phyloP scores from a whole-genome alignment of 2,113 vertebrate genomes.

The Mormoops blainvillei region DNA sequence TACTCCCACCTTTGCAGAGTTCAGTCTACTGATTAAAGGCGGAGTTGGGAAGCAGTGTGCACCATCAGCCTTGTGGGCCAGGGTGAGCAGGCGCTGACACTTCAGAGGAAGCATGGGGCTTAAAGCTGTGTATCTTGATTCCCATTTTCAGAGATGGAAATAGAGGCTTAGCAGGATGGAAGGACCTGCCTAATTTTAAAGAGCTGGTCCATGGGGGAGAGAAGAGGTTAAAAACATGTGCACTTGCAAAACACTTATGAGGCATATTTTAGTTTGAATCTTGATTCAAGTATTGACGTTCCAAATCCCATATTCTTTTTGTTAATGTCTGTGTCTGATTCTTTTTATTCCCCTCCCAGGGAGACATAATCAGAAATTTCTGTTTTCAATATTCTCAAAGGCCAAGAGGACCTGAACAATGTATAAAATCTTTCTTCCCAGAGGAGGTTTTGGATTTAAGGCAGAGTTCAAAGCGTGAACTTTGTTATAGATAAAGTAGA shows the following conservation, averaged over 20 bases:
- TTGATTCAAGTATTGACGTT: neutral
- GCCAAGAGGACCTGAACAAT: neutral
- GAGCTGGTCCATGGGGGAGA: neutral
- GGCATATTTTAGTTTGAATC: neutral
- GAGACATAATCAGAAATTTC: neutral
- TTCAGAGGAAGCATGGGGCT: neutral
- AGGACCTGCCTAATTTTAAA: neutral
- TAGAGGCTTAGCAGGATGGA: neutral
- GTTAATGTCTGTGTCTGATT: neutral
- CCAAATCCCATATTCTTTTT: neutral
- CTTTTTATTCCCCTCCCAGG: neutral
- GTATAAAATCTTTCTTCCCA: neutral
- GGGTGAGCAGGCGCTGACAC: neutral
- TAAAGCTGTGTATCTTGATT: neutral
- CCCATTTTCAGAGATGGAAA: neutral
- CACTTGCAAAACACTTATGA: neutral
- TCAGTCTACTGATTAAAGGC: neutral
- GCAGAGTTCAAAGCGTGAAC: neutral
- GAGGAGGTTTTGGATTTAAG: neutral
- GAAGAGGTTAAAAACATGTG: neutral
- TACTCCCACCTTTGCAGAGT: neutral
- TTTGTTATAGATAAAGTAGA: neutral
- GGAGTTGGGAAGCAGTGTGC: neutral
- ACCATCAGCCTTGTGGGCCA: neutral
- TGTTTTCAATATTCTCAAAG: neutral